Base-by-base conservation (phyloP, 2,797 vertebrate species). In the Enteromius fasciolatus region DNA sequence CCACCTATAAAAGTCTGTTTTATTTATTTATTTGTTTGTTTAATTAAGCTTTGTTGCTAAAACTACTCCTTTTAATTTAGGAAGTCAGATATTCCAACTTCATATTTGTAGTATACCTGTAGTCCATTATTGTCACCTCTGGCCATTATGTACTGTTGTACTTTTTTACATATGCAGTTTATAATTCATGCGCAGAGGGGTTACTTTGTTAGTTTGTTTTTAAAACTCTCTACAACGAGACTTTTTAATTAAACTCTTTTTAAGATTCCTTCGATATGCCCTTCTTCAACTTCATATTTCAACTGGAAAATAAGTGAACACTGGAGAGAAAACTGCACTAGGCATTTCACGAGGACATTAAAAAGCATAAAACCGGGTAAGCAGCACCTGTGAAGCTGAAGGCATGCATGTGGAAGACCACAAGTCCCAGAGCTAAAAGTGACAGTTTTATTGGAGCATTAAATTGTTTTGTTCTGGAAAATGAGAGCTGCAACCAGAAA, bases 1-100 rank as follows among this genome's bases (percentile, higher is more conserved):
- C 11, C 57, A 25, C 25, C 87, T 84, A 83, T 89, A 92, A 90
- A 87, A 87, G 78, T 48, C 70, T 18, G 73, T 76, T 64, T n/a
- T n/a, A n/a, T 31, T 31, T 28, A 28, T 54, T 81, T 80, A 10
- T 81, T 18, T 61, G 33, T 85, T 78, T 63, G 54, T 3, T 57
- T 23, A 11, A 10, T 57, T 23, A 23, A n/a, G 54, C n/a, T 61
- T 68, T 25, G 28, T 39, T 44, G 31, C 41, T 61, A 50, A 50
- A 78, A 54, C 14, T 31, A 52, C 20, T 46, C 2, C 4, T 54
- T 28, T 64, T 67, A 0, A n/a, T 25, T 14, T n/a, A 68, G 20
- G 3, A 17, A 39, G 33, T 67, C 63, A 66, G 7, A 36, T 66
- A 36, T 33, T 36, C 31, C 15, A 31, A 9, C 52, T 23, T 36